Conservation (phyloP, 2,888 invertebrate species). For the Hypercompe scribonia region DNA sequence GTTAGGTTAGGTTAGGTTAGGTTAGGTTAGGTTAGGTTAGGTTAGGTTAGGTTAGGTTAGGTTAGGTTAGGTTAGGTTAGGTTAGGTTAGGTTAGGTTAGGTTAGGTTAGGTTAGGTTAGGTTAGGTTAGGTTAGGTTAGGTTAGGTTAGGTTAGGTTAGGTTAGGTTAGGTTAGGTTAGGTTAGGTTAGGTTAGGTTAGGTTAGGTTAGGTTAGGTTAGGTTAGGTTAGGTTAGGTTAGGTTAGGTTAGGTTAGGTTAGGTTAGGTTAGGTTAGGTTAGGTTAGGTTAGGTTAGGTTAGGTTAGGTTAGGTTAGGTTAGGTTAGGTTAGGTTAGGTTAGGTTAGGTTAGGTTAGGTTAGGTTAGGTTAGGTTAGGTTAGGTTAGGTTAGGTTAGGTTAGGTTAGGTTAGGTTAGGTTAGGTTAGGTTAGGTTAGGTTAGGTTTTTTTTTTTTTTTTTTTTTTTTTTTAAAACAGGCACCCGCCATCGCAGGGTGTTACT, state of each 20-base stretch:
- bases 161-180: slow-evolving; percentile 18
- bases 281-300: slow-evolving; percentile 18
- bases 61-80: slow-evolving; percentile 18
- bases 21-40: slow-evolving; percentile 18
- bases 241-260: slow-evolving; percentile 18
- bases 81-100: slow-evolving; percentile 18
- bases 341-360: slow-evolving; percentile 9
- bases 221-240: slow-evolving; percentile 18
- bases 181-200: slow-evolving; percentile 18
- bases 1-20: slow-evolving; percentile 18
- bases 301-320: slow-evolving; percentile 18
- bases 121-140: slow-evolving; percentile 18
- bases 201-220: slow-evolving; percentile 18
- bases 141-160: slow-evolving; percentile 18
- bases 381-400: slow-evolving; percentile 18
- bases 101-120: slow-evolving; percentile 18
- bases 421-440: slow-evolving; percentile 16
- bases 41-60: slow-evolving; percentile 18
- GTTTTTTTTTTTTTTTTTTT: too few species aligned
- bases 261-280: slow-evolving; percentile 18
- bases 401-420: slow-evolving; percentile 18
- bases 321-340: slow-evolving; percentile 18
- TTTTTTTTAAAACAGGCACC: too few species aligned
- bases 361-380: slow-evolving; percentile 18
- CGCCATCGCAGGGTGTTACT: too few species aligned